A percentile compares a stretch with the other conserved stretches of the same genome.
Conservation (phyloP, 2,888 invertebrate species). For the Anagyrus pseudococci region DNA sequence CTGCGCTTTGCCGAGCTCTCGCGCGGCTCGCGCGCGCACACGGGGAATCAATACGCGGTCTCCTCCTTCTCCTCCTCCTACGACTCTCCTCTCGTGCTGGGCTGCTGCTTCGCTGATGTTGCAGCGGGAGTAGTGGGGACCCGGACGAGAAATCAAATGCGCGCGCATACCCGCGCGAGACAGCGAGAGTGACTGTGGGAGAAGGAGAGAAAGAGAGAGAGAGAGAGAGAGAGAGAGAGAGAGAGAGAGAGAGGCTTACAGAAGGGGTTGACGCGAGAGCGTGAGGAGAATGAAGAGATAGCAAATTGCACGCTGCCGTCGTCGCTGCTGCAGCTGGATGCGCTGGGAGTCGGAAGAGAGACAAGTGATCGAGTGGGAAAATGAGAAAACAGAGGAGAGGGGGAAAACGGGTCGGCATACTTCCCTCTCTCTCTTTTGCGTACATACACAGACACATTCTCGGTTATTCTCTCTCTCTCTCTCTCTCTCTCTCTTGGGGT, state of each 20-base stretch:
- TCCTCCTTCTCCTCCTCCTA: slow-evolving; percentile 15
- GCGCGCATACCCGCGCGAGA: slow-evolving; percentile 21
- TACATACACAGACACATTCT: too few species aligned
- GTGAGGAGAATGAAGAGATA: slow-evolving; percentile 49
- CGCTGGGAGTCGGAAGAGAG: slow-evolving; percentile 55
- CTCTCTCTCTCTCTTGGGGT: too few species aligned
- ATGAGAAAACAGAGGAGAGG: slow-evolving; percentile 1
- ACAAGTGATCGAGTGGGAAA: slow-evolving; percentile 3
- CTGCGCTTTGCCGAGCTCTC: slow-evolving; percentile 5
- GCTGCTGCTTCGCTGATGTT: too few species aligned
- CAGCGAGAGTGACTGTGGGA: slow-evolving; percentile 9
- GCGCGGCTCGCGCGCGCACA: slow-evolving; percentile 48
- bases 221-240: slow-evolving; percentile 54
- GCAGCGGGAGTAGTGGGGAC: slow-evolving; percentile 19
- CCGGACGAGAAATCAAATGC: slow-evolving; percentile 33
- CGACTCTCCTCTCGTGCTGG: too few species aligned
- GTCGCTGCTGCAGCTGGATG: slow-evolving; percentile 52
- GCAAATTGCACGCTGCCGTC: background rate
- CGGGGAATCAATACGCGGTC: slow-evolving; percentile 56
- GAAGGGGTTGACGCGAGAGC: background rate
- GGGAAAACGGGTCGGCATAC: slow-evolving; percentile 25
- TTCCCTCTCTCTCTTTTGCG: too few species aligned
- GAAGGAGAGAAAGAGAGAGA: slow-evolving; percentile 6
- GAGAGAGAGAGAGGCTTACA: too few species aligned
- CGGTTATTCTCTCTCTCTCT: too few species aligned